Evolutionary conservation across 2,113 vertebrate species (phyloP).

Genomic region (Theropithecus gelada): DNA sequence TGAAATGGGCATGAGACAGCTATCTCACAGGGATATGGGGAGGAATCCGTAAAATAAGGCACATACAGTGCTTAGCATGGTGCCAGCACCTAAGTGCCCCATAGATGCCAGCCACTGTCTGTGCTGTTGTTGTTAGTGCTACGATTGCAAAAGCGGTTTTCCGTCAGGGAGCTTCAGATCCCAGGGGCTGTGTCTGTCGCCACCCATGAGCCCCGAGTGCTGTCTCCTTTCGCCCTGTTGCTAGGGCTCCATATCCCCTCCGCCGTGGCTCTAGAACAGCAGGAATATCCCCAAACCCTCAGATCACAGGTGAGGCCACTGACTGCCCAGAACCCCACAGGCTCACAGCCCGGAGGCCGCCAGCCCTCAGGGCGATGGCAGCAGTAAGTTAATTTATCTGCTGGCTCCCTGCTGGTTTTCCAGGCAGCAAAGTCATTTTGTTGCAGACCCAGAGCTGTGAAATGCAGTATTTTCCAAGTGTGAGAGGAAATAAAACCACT

Average conservation of each 20-base stretch:
- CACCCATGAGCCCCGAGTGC: neutral
- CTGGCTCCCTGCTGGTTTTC: neutral
- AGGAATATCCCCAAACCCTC: neutral
- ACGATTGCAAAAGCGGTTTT: accelerated
- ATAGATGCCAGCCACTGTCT: accelerated
- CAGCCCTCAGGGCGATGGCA: accelerated
- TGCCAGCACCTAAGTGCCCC: neutral
- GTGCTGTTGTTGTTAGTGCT: accelerated
- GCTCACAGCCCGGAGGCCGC: neutral
- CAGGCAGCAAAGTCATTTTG: neutral
- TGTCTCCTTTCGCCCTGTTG: neutral
- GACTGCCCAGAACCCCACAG: neutral
- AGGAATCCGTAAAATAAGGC: neutral
- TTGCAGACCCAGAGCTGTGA: slow-evolving; percentile 22
- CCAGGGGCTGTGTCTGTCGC: accelerated
- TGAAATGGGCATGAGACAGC: neutral
- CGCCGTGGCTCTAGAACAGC: neutral
- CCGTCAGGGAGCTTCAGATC: neutral
- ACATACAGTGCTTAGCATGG: neutral
- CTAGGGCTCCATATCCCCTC: neutral
- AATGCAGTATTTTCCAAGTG: neutral
- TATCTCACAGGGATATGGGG: neutral
- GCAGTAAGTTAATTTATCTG: neutral
- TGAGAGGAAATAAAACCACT: slow-evolving; percentile 4
- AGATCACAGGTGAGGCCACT: neutral